Conservation (phyloP, 2,113 vertebrate species). For the Sander lucioperca region DNA sequence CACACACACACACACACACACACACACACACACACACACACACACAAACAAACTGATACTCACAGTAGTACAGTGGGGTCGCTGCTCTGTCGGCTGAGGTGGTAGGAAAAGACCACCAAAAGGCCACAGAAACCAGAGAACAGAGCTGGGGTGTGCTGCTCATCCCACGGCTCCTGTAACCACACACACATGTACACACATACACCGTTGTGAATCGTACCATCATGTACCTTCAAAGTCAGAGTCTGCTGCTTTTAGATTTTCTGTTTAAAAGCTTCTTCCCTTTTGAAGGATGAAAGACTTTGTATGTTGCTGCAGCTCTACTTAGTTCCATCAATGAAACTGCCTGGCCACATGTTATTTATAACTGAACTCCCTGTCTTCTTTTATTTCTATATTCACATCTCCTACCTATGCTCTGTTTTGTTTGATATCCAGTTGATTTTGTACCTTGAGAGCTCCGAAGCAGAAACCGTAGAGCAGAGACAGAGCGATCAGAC, state of each 20-base stretch:
- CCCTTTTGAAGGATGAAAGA: constrained; percentile 17
- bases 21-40: background rate
- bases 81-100: constrained; percentile 97
- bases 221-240: background rate
- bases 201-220: constrained; percentile 6
- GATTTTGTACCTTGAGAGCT: constrained; percentile 89
- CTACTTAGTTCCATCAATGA: background rate
- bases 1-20: background rate
- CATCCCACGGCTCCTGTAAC: constrained; percentile 94
- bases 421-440: background rate
- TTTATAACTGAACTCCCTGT: constrained; percentile 33
- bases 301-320: constrained; percentile 19
- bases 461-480: constrained; percentile 93
- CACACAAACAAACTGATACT: constrained; percentile 69
- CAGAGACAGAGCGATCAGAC: constrained; percentile 84
- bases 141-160: constrained; percentile 93
- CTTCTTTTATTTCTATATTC: background rate
- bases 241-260: background rate
- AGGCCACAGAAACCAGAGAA: constrained; percentile 98
- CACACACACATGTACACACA: constrained; percentile 46
- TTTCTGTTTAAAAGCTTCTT: constrained; percentile 3
- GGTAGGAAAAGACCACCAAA: constrained; percentile 93
- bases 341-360: constrained; percentile 11
- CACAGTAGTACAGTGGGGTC: constrained; percentile 93
- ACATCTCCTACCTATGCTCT: background rate